Evolutionary conservation across 2,113 vertebrate genomes (phyloP), one percentile per base, ranked within the genome.

Genomic region (Pholis gunnellus): DNA sequence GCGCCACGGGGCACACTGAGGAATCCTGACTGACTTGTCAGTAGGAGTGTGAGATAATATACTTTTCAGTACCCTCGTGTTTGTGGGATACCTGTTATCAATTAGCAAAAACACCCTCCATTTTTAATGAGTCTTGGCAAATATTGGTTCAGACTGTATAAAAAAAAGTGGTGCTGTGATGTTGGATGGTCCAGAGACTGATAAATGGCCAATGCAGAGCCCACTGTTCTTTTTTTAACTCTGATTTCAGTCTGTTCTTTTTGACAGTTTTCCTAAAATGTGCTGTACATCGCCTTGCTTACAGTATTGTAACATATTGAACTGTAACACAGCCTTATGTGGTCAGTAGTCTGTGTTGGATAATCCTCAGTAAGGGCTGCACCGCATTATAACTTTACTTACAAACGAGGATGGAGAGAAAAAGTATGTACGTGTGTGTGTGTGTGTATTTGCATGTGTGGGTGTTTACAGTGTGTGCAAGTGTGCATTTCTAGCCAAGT

Each of bases 401-500:
- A 72, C 25, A 10, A 60, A 69, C n/a, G 9, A 65, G 38, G 38
- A 81, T 2, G 27, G 22, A 48, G 34, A 34, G 34, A 34, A 34
- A 34, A 6, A 34, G 50, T 25, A 31, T 40, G 50, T 25, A 40
- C 5, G 44, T 20, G 71, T 22, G 9, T 48, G 52, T 20, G 71
- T 22, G 9, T 48, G 34, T 40, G 42, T 27, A 4, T 5, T 38
- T 67, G 52, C 20, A 1, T 74, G 40, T 27, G 80, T 63, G 38
- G 44, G 22, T 60, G 71, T 65, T 42, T 59, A 72, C 13, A 63
- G 72, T 46, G 75, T 61, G 64, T 46, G 68, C 8, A 67, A 56
- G 64, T 68, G 66, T 56, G 36, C 27, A 0, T 82, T 78, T 71
- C 68, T 17, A 78, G 84, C 79, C 79, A 92, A 89, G 82, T 82